Evolutionary conservation across 2,888 invertebrate genomes (phyloP).

Genomic region (Melinaea marsaeus): DNA sequence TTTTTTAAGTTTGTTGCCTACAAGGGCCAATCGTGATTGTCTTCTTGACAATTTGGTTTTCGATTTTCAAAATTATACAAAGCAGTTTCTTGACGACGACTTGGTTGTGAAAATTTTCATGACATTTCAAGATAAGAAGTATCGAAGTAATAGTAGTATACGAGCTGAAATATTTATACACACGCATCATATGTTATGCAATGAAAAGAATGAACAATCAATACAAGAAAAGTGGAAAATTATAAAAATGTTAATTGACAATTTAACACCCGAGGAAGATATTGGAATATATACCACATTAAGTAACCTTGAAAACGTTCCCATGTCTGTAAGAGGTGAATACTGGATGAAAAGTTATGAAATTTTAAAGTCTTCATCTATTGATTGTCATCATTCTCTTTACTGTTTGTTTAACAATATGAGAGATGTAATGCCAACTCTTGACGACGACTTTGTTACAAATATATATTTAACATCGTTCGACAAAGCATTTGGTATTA

Average conservation of each 20-base stretch:
- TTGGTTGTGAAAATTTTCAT: slow-evolving; percentile 44
- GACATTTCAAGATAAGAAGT: slow-evolving; percentile 31
- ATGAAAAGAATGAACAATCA: slow-evolving; percentile 41
- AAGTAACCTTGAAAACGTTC: slow-evolving; percentile 39
- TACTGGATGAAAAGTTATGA: slow-evolving; percentile 49
- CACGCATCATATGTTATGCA: slow-evolving; percentile 46
- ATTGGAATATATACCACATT: slow-evolving; percentile 48
- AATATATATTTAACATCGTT: slow-evolving; percentile 44
- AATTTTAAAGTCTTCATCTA: slow-evolving; percentile 43
- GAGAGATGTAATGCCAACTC: slow-evolving; percentile 43
- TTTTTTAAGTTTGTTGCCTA: slow-evolving; percentile 43
- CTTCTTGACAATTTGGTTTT: slow-evolving; percentile 32
- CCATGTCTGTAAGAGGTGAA: slow-evolving; percentile 40
- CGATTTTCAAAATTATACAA: slow-evolving; percentile 37
- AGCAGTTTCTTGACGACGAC: slow-evolving; percentile 44
- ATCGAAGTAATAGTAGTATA: no score
- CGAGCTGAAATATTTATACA: slow-evolving; percentile 46
- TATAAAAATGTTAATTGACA: slow-evolving; percentile 49
- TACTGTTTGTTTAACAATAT: slow-evolving; percentile 35
- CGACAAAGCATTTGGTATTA: slow-evolving; percentile 37
- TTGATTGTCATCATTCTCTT: slow-evolving; percentile 31
- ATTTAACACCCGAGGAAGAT: slow-evolving; percentile 51
- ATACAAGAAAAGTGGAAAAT: slow-evolving; percentile 46
- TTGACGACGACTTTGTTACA: slow-evolving; percentile 43
- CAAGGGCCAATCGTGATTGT: slow-evolving; percentile 30